These are phyloP conservation scores for Ptychodera flava DNA, from an alignment of 35 echinoderm and acorn worm genomes.

Conservation along the genomic window DNA sequence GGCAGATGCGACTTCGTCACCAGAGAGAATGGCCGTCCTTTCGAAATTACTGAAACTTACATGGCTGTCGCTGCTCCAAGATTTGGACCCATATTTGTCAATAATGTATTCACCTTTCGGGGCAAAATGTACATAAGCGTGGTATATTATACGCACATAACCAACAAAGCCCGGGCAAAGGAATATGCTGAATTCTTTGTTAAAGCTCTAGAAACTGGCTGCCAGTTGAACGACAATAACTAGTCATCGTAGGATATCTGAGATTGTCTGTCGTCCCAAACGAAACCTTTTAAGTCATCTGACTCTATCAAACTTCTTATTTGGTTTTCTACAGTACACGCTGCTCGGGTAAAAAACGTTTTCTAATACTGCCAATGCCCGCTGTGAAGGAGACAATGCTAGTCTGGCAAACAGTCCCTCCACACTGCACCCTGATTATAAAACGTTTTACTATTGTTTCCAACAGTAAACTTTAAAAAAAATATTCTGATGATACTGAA, in stretches of 20 bases:
- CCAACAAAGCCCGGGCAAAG: neutral
- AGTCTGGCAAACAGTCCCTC: too few species aligned
- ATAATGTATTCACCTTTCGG: neutral
- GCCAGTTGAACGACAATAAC: neutral
- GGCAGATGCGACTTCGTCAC: neutral
- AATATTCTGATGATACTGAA: too few species aligned
- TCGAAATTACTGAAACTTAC: neutral
- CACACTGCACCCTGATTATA: too few species aligned
- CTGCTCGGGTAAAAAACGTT: too few species aligned
- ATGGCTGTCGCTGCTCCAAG: neutral
- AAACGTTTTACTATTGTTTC: too few species aligned
- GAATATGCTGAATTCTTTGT: neutral
- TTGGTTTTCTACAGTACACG: too few species aligned
- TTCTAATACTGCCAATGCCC: too few species aligned
- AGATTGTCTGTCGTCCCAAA: neutral
- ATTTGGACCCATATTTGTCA: neutral
- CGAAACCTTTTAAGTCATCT: too few species aligned
- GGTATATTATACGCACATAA: neutral
- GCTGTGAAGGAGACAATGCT: too few species aligned
- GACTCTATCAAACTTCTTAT: too few species aligned
- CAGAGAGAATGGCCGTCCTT: neutral
- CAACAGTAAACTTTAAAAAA: too few species aligned
- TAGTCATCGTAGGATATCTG: neutral
- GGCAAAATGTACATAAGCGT: neutral
- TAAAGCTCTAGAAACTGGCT: neutral